Evolutionary conservation across 2,888 invertebrate genomes (phyloP).

Genomic region (Charanyca ferruginea): DNA sequence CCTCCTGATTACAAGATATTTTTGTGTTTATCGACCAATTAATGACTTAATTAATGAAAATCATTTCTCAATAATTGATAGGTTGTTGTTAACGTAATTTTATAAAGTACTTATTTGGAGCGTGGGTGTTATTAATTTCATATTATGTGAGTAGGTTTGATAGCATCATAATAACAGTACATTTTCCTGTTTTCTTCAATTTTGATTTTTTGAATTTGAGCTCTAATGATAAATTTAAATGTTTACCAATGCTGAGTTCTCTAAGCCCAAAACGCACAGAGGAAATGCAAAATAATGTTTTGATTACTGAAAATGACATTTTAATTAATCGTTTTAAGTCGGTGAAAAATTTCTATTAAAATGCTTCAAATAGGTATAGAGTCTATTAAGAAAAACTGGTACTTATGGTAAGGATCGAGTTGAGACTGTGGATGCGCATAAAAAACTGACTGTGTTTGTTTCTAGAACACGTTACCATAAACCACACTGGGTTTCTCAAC

Average conservation of each 20-base stretch:
- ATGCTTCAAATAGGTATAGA: slow-evolving; percentile 41
- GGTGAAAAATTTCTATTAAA: slow-evolving; percentile 32
- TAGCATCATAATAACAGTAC: background rate
- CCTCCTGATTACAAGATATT: slow-evolving; percentile 49
- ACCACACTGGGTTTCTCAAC: slow-evolving; percentile 48
- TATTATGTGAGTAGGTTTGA: slow-evolving; percentile 2
- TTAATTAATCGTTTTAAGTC: slow-evolving; percentile 18
- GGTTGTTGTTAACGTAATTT: slow-evolving; percentile 30
- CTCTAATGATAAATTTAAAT: background rate
- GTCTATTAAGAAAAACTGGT: slow-evolving; percentile 37
- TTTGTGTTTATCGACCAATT: slow-evolving; percentile 53
- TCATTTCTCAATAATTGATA: slow-evolving; percentile 45
- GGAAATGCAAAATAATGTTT: slow-evolving; percentile 6
- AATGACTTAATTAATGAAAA: slow-evolving; percentile 48
- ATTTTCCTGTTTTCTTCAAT: slow-evolving; percentile 18
- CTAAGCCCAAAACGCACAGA: background rate
- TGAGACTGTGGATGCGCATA: slow-evolving; percentile 36
- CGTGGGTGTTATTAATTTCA: background rate
- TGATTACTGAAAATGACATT: background rate
- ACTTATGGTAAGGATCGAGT: slow-evolving; percentile 11
- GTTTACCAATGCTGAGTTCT: background rate
- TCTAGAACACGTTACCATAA: slow-evolving; percentile 56
- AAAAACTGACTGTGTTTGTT: slow-evolving; percentile 45
- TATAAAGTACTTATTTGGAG: slow-evolving; percentile 22
- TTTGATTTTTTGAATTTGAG: background rate